Evolutionary conservation across 1,140 invertebrate genomes (phyloP), one percentile per base, ranked within the genome.

Genomic region (Mactra quadrangularis): DNA sequence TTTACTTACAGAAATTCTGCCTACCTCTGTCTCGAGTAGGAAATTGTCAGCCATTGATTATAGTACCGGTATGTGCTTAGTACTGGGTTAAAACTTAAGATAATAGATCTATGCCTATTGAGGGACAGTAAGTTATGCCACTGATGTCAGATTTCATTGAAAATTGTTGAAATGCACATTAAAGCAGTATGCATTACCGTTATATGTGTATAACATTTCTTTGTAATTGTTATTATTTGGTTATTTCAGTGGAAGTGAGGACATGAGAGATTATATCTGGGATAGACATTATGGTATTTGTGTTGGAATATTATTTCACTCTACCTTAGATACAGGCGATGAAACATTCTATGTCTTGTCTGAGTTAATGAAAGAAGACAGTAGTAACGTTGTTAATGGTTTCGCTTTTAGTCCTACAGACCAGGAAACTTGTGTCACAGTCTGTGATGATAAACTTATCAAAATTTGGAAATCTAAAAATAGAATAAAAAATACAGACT

Each of bases 401-500:
- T 17, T 76, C 0, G 57, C 74, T 3, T 76, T 76, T 25, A 62
- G 53, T 15, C 74, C 74, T 0, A 35, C 62, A 11, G 74, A 76
- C 22, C 55, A 76, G n/a, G 74, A 76, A 35, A 76, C 59, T 4
- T 76, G 74, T 29, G 50, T 76, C 11, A 76, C 53, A 27, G 74
- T 76, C 15, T 76, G 74, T 62, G 74, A 76, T 33, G 59, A 60
- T 19, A 52, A 33, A n/a, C 35, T 76, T 2, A 76, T 76, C 3
- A 76, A 76, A 50, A 41, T 76, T 13, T 76, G 74, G 74, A 25
- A 45, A 33, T 76, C 74, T 6, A 76, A 76, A 64, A 22, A 76
- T 52, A 62, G 31, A 74, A 25, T 45, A n/a, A 45, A 59, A 41
- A 13, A 35, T 6, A 41, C 15, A 41, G 38, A 41, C 6, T 7